phyloP scores from a whole-genome alignment of 2,797 vertebrate species.

The Propithecus deckenii region DNA sequence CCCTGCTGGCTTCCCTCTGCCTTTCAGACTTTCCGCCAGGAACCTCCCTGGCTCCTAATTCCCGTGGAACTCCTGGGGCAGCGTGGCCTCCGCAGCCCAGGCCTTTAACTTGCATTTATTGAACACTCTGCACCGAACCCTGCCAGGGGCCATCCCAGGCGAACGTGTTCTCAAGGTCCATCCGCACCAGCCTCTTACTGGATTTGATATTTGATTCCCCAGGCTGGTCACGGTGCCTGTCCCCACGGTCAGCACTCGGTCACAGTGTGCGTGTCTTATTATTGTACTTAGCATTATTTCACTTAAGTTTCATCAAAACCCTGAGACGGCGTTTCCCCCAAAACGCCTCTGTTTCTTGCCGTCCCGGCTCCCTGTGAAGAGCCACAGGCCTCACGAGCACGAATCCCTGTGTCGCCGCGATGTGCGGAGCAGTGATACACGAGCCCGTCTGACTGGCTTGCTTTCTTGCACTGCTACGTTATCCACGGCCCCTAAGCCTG shows the following conservation, averaged over 20 bases:
- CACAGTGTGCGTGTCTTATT: neutral
- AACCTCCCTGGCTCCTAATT: neutral
- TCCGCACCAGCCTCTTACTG: neutral
- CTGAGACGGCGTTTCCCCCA: neutral
- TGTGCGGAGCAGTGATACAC: neutral
- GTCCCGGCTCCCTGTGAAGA: neutral
- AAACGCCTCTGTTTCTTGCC: neutral
- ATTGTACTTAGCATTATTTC: neutral
- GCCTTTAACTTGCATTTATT: neutral
- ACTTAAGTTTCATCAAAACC: neutral
- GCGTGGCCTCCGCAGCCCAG: neutral
- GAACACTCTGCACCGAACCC: fast-evolving
- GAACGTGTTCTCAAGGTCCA: neutral
- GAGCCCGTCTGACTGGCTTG: neutral
- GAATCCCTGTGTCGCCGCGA: neutral
- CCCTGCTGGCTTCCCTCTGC: neutral
- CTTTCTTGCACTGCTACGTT: neutral
- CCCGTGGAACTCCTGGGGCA: neutral
- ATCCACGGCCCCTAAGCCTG: neutral
- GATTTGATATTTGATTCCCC: neutral
- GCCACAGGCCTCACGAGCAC: fast-evolving
- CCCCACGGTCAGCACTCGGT: neutral
- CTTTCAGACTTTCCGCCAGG: fast-evolving
- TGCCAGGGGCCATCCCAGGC: too few relatives aligned
- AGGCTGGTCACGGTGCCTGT: neutral